phyloP scores from a whole-genome alignment of 2,113 vertebrate genomes.

The Catharus fuscescens region DNA sequence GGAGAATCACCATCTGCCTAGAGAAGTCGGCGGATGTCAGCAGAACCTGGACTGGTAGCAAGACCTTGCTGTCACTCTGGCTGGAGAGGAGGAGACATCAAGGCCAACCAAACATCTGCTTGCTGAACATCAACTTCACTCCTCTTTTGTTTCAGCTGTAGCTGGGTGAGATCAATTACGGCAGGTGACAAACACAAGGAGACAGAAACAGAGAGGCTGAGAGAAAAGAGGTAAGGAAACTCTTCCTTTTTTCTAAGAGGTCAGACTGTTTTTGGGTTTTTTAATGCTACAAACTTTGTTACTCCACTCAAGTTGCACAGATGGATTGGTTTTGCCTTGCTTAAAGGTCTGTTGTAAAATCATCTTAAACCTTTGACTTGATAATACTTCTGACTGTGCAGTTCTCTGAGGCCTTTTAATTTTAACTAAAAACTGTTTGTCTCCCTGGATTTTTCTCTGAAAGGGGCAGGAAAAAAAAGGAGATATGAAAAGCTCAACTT shows the following conservation, averaged over 20 bases:
- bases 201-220: neutral
- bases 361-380: neutral
- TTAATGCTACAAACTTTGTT: neutral
- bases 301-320: neutral
- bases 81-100: slow-evolving; percentile 49
- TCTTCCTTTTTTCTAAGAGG: neutral
- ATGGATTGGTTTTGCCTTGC: neutral
- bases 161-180: neutral
- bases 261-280: neutral
- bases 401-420: neutral
- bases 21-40: neutral
- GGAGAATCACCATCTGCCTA: neutral
- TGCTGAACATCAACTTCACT: neutral
- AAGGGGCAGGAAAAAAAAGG: neutral
- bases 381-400: neutral
- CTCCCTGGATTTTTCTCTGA: neutral
- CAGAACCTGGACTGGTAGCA: neutral
- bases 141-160: slow-evolving; percentile 18
- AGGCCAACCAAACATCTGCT: neutral
- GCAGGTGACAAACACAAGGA: slow-evolving; percentile 20
- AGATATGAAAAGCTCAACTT: neutral
- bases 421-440: neutral
- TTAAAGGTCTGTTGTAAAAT: neutral
- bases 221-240: slow-evolving; percentile 43
- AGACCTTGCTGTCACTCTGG: neutral